Evolutionary conservation across 2,888 invertebrate species (phyloP), one percentile per base, ranked within the genome.

Genomic region (Platynereis dumerilii): DNA sequence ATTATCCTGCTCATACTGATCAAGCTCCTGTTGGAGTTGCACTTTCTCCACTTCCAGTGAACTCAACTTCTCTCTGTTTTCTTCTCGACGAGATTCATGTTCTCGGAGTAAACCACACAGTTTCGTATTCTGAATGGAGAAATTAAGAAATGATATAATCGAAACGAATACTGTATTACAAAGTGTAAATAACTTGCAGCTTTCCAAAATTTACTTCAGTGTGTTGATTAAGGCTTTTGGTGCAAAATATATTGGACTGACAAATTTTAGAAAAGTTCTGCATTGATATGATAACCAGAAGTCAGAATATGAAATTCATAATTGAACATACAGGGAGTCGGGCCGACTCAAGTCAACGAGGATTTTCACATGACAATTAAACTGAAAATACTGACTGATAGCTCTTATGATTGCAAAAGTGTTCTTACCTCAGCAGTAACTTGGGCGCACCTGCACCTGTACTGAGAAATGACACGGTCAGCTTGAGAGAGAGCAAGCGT

Each of bases 401-500:
- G 12, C 7, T 34, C 34, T 34, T 34, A 7, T 5, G 12, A 34
- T 7, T 34, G 12, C 34, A 34, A 34, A 34, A 34, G 27, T 5
- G 29, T n/a, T 12, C 26, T 27, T 58, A 79, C 82, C 80, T 83
- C 82, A 3, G 80, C 78, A 28, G 80, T 81, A 48, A 76, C 72
- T 55, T 79, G 75, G 3, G 78, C 82, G 44, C 78, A 72, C n/a
- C 77, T 69, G 7, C 77, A 73, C 27, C 80, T 65, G 65, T 80
- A 78, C 72, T 82, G 79, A 1, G 78, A 68, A 22, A 84, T 76
- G 29, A 84, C 76, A 24, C 81, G 68, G 72, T 85, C 85, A 34
- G 82, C 81, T 69, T 85, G 85, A 0, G 75, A 71, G 45, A 85
- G 67, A 0, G 83, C 82, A 53, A 81, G 68, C 15, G 81, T 76